phyloP scores from a whole-genome alignment of 2,113 vertebrate genomes.

The Corythornis madagascariensis region DNA sequence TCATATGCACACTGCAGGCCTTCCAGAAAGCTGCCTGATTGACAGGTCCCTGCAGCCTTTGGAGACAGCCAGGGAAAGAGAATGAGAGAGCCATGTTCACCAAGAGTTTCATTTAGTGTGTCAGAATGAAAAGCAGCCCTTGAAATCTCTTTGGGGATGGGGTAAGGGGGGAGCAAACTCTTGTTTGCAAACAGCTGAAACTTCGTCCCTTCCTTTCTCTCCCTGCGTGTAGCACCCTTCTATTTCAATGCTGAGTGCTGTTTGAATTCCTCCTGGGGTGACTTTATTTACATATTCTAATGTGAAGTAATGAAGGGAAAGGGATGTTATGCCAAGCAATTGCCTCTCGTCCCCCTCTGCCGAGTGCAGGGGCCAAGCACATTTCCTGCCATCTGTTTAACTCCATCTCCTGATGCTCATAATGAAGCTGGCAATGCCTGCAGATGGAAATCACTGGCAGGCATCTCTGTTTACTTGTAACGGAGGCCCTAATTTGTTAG shows the following conservation, averaged over 20 bases:
- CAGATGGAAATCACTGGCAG: slow-evolving; percentile 72
- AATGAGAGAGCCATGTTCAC: neutral
- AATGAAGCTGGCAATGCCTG: slow-evolving; percentile 63
- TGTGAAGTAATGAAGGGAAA: slow-evolving; percentile 67
- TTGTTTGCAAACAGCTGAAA: slow-evolving; percentile 32
- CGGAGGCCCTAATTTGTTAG: slow-evolving; percentile 63
- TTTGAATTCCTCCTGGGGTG: slow-evolving; percentile 34
- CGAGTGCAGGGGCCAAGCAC: slow-evolving; percentile 58
- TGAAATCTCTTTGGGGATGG: slow-evolving; percentile 4
- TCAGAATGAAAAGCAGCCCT: slow-evolving; percentile 40
- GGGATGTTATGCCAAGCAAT: slow-evolving; percentile 39
- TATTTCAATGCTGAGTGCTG: slow-evolving; percentile 47
- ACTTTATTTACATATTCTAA: slow-evolving; percentile 68
- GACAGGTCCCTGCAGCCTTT: slow-evolving; percentile 15
- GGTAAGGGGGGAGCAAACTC: neutral
- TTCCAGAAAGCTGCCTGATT: neutral
- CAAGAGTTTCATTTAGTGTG: slow-evolving; percentile 9
- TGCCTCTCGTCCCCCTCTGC: slow-evolving; percentile 47
- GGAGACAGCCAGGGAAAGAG: slow-evolving; percentile 9
- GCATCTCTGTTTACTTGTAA: slow-evolving; percentile 67
- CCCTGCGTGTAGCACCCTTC: slow-evolving; percentile 1
- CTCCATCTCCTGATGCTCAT: slow-evolving; percentile 64
- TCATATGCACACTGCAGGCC: neutral
- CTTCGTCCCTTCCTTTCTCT: neutral
- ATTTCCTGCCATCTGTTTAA: slow-evolving; percentile 74